Evolutionary conservation across 2,888 invertebrate genomes (phyloP).

Genomic region (Drosophila merina): DNA sequence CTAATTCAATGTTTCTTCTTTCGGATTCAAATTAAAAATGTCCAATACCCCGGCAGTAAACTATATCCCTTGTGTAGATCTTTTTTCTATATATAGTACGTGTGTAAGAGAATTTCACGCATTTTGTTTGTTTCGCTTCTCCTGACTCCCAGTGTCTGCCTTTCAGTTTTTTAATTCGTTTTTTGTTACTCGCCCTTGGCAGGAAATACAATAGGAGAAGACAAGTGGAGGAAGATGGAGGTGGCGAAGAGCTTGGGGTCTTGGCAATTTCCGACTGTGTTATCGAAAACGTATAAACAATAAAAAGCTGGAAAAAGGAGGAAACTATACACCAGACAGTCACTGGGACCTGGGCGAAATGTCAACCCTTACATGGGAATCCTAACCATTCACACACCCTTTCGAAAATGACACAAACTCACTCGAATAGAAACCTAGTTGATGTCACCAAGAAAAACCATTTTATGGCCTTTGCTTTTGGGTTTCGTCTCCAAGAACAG

Average conservation of each 20-base stretch:
- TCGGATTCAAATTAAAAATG: conserved; percentile 41
- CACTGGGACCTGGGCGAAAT: conserved; percentile 10
- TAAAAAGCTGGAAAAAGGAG: conserved; percentile 55
- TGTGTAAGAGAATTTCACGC: conserved; percentile 39
- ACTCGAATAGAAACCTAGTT: conserved; percentile 53
- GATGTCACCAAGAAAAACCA: conserved; percentile 27
- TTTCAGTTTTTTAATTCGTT: conserved; percentile 65
- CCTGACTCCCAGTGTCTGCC: conserved; percentile 22
- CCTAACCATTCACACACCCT: conserved; percentile 11
- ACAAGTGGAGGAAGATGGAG: conserved; percentile 36
- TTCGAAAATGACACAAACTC: conserved; percentile 10
- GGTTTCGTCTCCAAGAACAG: conserved; percentile 58
- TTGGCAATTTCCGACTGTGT: conserved; percentile 77
- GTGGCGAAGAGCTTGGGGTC: conserved; percentile 41
- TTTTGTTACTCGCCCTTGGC: conserved; percentile 42
- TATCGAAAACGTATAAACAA: conserved; percentile 80
- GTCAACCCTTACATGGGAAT: conserved; percentile 37
- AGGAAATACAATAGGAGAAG: conserved; percentile 56
- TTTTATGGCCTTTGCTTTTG: conserved; percentile 66
- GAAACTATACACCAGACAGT: conserved; percentile 36
- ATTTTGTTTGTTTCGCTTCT: conserved; percentile 41
- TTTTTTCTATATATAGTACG: neutral
- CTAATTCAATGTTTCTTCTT: conserved; percentile 35
- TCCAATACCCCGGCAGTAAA: conserved; percentile 29
- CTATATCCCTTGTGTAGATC: conserved; percentile 36